Percentiles rank a stretch among this genome's conserved stretches.
Conservation (phyloP, 2,888 invertebrate species). For the Chrysotoxum bicinctum region DNA sequence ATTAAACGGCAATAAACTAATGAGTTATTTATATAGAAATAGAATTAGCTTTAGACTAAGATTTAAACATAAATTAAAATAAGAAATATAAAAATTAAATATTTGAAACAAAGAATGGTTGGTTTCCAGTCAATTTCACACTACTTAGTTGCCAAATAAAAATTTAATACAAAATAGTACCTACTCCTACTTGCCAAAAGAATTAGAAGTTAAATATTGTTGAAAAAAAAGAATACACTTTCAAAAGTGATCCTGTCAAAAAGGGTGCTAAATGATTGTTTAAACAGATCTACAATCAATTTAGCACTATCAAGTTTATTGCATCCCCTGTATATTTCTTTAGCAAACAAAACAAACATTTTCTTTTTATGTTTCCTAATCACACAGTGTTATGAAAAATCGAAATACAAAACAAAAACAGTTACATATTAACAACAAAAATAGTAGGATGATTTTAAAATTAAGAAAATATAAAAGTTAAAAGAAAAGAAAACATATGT, state of each 20-base stretch:
- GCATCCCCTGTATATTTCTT: conserved; percentile 10
- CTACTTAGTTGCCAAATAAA: conserved; percentile 32
- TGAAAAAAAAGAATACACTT: neutral
- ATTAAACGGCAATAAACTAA: conserved; percentile 44
- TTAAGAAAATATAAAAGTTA: conserved; percentile 39
- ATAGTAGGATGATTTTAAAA: conserved; percentile 70
- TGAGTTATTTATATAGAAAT: conserved; percentile 44
- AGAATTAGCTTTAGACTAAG: conserved; percentile 22
- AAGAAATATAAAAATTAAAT: conserved; percentile 3
- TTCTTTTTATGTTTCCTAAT: conserved; percentile 27
- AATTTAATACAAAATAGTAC: neutral
- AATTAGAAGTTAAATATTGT: conserved; percentile 8
- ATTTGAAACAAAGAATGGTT: conserved; percentile 21
- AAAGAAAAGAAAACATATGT: conserved; percentile 24
- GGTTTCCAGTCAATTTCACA: conserved; percentile 65
- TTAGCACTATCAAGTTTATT: conserved; percentile 58
- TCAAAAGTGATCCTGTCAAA: conserved; percentile 43
- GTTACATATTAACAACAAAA: conserved; percentile 28
- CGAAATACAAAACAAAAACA: conserved; percentile 31
- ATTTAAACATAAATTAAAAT: conserved; percentile 20
- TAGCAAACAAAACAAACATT: neutral
- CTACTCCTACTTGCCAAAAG: conserved; percentile 22
- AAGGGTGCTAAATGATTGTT: conserved; percentile 17
- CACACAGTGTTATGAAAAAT: conserved; percentile 22
- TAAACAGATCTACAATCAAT: neutral